A percentile compares a stretch with the other conserved stretches of the same genome.
phyloP scores from a whole-genome alignment of 1,140 invertebrate genomes.

The Procambarus clarkii region DNA sequence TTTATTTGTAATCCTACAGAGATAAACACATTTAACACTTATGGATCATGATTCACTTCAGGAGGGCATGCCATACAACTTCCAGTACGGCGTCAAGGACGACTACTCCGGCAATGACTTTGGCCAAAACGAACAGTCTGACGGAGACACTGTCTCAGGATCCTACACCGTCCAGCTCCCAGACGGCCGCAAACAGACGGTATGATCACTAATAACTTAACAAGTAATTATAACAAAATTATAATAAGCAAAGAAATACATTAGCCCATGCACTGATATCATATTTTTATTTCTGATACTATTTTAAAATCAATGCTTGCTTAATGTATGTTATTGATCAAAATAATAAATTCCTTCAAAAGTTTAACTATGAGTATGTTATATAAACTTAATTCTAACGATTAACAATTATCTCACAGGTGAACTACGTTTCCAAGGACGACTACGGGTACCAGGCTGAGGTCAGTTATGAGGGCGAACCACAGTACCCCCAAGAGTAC shows the following conservation, averaged over 20 bases:
- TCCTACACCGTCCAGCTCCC: conserved; percentile 74
- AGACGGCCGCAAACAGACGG: conserved; percentile 77
- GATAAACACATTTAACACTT: no score
- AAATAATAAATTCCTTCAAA: no score
- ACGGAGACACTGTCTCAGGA: conserved; percentile 74
- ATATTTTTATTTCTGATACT: no score
- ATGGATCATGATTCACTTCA: neutral
- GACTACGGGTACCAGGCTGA: conserved; percentile 39
- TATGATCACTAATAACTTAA: neutral
- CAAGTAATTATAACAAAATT: no score
- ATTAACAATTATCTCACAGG: neutral
- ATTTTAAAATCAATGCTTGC: no score
- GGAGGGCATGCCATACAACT: conserved; percentile 71
- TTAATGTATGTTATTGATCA: no score
- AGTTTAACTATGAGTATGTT: no score
- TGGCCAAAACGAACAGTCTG: conserved; percentile 72
- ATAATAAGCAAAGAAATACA: no score
- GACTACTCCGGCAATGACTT: conserved; percentile 72
- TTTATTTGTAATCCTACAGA: no score
- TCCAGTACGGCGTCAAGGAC: conserved; percentile 72
- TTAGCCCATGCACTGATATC: no score
- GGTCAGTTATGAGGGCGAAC: conserved; percentile 31
- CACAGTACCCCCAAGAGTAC: conserved; percentile 34
- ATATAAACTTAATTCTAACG: no score
- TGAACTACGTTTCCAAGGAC: conserved; percentile 41